Evolutionary conservation across 2,888 invertebrate species (phyloP).

Genomic region (Melieria omissa): DNA sequence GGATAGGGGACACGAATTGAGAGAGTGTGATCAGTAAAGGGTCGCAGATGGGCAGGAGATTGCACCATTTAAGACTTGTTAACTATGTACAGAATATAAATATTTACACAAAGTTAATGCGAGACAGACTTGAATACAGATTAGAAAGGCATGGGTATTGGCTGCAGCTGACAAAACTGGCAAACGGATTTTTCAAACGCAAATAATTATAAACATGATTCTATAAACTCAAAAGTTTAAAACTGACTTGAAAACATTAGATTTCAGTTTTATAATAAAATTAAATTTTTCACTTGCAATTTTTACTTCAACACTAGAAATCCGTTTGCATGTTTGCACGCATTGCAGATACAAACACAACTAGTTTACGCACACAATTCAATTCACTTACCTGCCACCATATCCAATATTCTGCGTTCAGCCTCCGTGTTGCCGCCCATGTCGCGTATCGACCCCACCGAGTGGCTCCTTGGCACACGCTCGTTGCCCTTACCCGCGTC

Average conservation of each 20-base stretch:
- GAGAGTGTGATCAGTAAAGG: slow-evolving; percentile 3
- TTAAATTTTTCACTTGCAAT: no score
- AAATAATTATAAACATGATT: no score
- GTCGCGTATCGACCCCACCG: slow-evolving; percentile 80
- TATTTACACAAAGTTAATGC: neutral
- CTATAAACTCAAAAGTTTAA: no score
- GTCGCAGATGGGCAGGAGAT: no score
- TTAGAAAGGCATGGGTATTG: no score
- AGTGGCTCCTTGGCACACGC: slow-evolving; percentile 73
- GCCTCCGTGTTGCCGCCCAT: slow-evolving; percentile 74
- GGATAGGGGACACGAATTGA: neutral
- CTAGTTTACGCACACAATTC: neutral
- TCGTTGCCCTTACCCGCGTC: slow-evolving; percentile 69
- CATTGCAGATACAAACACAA: neutral
- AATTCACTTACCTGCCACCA: slow-evolving; percentile 71
- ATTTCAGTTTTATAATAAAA: no score
- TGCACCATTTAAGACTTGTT: neutral
- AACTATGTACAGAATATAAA: neutral
- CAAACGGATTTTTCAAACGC: no score
- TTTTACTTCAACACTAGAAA: no score
- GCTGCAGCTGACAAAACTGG: no score
- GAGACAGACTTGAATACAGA: neutral
- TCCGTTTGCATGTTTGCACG: no score
- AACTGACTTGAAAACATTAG: no score
- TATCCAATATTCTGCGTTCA: slow-evolving; percentile 79